Percentiles rank a stretch among this genome's conserved stretches.
Evolutionary conservation across 2,888 invertebrate genomes (phyloP).

Genomic region (Lepeophtheirus nordmannii): DNA sequence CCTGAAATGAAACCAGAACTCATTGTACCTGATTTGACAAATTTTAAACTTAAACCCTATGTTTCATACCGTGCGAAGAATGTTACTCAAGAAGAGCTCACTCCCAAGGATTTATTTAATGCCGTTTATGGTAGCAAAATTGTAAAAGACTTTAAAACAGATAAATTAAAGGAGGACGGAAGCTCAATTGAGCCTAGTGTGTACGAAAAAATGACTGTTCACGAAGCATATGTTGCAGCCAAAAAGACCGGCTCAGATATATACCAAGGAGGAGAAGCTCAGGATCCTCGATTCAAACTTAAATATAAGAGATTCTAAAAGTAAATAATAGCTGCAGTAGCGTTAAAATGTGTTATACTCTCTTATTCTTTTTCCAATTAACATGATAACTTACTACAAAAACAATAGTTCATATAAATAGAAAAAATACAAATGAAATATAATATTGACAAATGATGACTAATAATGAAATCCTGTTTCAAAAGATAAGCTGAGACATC

Average conservation of each 20-base stretch:
- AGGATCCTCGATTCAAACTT: background rate
- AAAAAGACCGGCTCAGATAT: constrained; percentile 66
- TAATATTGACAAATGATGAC: too few relatives aligned
- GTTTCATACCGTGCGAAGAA: constrained; percentile 70
- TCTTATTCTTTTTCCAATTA: too few relatives aligned
- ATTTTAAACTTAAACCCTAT: constrained; percentile 69
- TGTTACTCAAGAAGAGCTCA: constrained; percentile 62
- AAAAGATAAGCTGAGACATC: too few relatives aligned
- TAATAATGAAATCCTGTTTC: too few relatives aligned
- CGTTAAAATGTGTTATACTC: too few relatives aligned
- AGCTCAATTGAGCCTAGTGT: constrained; percentile 52
- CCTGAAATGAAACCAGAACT: constrained; percentile 83
- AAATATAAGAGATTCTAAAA: background rate
- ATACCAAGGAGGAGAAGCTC: constrained; percentile 37
- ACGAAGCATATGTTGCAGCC: constrained; percentile 53
- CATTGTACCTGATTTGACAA: constrained; percentile 72
- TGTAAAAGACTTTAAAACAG: constrained; percentile 51
- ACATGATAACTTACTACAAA: too few relatives aligned
- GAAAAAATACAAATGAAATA: too few relatives aligned
- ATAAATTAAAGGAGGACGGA: constrained; percentile 53
- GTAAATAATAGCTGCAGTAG: too few relatives aligned
- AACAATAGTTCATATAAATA: too few relatives aligned
- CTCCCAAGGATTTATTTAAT: constrained; percentile 63
- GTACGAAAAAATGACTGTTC: constrained; percentile 52
- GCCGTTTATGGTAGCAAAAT: constrained; percentile 65